These are phyloP conservation scores for Sitta europaea DNA, from an alignment of 2,113 vertebrate genomes.

Conservation along the genomic window DNA sequence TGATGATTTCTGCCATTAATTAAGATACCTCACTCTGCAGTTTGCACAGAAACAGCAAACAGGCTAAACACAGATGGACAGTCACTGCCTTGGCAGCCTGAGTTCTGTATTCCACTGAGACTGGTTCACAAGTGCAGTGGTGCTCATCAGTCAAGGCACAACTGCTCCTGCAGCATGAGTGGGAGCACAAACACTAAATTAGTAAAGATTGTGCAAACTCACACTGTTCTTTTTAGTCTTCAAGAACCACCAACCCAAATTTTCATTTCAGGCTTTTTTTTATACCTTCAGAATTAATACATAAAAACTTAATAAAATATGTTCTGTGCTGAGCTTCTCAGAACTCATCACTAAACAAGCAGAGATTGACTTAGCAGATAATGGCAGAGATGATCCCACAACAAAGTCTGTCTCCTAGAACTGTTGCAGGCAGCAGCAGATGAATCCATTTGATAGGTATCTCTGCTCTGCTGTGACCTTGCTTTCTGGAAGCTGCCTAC, in stretches of 20 bases:
- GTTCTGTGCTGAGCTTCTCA: neutral
- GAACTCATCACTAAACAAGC: neutral
- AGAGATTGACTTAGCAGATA: neutral
- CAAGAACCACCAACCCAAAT: neutral
- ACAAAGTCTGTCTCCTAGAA: neutral
- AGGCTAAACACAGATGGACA: neutral
- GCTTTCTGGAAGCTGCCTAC: neutral
- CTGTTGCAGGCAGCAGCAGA: neutral
- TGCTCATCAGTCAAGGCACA: neutral
- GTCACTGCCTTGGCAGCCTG: neutral
- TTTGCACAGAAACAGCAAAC: neutral
- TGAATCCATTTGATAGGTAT: neutral
- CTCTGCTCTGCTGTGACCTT: neutral
- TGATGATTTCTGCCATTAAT: neutral
- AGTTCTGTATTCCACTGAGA: neutral
- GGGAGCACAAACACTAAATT: neutral
- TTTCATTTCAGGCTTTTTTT: neutral
- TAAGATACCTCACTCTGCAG: neutral
- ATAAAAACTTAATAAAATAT: neutral
- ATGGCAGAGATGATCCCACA: neutral
- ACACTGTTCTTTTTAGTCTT: neutral
- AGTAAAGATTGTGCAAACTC: neutral
- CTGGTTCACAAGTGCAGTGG: neutral
- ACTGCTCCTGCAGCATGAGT: rapidly evolving
- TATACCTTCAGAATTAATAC: neutral